Evolutionary conservation across 2,797 vertebrate genomes (phyloP), one percentile per base, ranked within the genome.

Genomic region (Neosilurus hyrtlii): DNA sequence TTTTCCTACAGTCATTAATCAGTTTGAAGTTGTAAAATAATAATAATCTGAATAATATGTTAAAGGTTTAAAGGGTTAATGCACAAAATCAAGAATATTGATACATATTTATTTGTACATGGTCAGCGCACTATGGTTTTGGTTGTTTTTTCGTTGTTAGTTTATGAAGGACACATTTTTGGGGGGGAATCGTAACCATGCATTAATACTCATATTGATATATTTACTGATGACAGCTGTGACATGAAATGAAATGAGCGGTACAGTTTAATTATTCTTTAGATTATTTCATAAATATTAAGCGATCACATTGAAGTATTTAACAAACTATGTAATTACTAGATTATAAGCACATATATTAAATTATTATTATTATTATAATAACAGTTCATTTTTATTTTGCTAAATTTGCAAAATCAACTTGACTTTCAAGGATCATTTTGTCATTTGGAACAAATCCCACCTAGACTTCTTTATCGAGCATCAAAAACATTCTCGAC

Each of bases 401-500:
- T 30, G 30, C 30, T 30, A 1, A 1, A 30, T 30, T 30, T 30
- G 30, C 30, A 30, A 30, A 2, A 30, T 30, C 30, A 30, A 30
- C 30, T 30, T 30, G 70, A 89, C 88, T 93, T 84, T 74, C 51
- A 74, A 37, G 92, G 93, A 92, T 89, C 86, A 88, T 93, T 93
- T 93, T 87, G 91, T 93, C 90, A 82, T 92, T 90, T 89, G 91
- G 89, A 91, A 91, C 91, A 89, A 88, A 91, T 91, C 90, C 87
- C 85, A 67, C 87, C 88, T 86, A 75, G 76, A 66, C 85, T 81
- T 87, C 83, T 89, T 90, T 65, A 83, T 90, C 61, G 81, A 87
- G 90, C 83, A 88, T 82, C 73, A 85, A 89, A 86, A 87, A 79
- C 73, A 86, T 86, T 87, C 80, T 6, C 85, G 73, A 68, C 20